Conservation (phyloP, 2,888 invertebrate species). For the Luperina testacea region DNA sequence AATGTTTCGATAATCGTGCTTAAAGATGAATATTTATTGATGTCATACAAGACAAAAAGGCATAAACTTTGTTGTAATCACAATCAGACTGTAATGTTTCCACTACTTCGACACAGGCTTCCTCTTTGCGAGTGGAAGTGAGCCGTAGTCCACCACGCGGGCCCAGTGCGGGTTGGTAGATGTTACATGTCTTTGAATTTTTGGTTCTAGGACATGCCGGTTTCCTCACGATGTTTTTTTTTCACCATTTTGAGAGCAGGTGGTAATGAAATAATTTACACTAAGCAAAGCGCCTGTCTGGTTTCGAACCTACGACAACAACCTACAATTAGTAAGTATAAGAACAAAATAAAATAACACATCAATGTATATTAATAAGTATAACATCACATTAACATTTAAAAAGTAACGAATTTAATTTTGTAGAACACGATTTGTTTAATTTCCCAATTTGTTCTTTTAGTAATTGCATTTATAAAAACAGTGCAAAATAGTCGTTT, state of each 20-base stretch:
- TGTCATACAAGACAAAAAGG: neutral
- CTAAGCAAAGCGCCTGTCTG: no score
- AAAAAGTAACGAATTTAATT: neutral
- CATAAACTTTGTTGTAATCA: neutral
- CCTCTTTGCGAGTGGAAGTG: no score
- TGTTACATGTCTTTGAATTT: no score
- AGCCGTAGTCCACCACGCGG: neutral
- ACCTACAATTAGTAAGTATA: no score
- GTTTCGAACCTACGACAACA: no score
- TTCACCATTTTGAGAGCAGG: neutral
- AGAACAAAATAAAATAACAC: neutral
- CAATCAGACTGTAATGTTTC: neutral
- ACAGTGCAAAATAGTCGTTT: neutral
- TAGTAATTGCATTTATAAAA: neutral
- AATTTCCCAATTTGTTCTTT: neutral
- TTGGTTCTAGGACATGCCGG: no score
- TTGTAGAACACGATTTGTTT: neutral
- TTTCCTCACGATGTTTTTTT: neutral
- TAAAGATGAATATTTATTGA: neutral
- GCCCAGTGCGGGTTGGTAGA: no score
- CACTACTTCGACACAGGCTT: no score
- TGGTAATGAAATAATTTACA: neutral
- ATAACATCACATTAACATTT: neutral
- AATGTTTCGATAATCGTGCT: neutral
- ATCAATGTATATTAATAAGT: neutral